Percentiles rank a stretch among this genome's conserved stretches.
phyloP scores from a whole-genome alignment of 2,797 vertebrate genomes.

The Ctenochaetus hawaiiensis region DNA sequence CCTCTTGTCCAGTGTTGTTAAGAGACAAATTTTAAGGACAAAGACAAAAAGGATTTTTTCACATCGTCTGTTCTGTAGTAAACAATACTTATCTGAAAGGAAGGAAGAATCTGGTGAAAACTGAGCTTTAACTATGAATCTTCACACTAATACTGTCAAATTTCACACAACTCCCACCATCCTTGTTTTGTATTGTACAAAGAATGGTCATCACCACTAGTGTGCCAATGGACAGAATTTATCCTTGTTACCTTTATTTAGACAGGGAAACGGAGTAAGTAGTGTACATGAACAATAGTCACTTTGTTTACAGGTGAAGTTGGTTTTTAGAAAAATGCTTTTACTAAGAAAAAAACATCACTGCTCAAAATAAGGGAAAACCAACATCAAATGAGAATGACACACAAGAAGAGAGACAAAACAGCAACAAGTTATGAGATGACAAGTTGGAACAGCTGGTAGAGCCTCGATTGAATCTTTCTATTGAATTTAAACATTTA shows the following conservation, averaged over 20 bases:
- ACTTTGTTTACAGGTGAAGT: neutral
- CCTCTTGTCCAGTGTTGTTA: neutral
- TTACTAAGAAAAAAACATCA: neutral
- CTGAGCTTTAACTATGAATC: constrained; percentile 30
- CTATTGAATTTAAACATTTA: neutral
- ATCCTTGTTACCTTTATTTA: constrained; percentile 23
- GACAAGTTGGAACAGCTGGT: neutral
- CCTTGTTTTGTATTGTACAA: constrained; percentile 24
- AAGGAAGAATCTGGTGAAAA: constrained; percentile 11
- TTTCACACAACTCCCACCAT: constrained; percentile 60
- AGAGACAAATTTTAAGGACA: neutral
- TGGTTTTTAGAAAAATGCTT: neutral
- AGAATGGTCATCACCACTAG: constrained; percentile 9
- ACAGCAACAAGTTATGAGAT: neutral
- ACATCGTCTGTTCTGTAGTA: constrained; percentile 1
- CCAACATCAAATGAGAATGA: neutral
- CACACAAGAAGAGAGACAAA: neutral
- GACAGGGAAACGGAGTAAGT: neutral
- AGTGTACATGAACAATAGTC: neutral
- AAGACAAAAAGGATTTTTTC: too few relatives aligned
- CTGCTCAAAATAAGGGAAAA: neutral
- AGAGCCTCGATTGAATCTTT: neutral
- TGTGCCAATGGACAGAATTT: constrained; percentile 3
- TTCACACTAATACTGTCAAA: constrained; percentile 44
- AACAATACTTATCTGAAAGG: constrained; percentile 1